Evolutionary conservation across 1,140 invertebrate genomes (phyloP), one percentile per base, ranked within the genome.

Genomic region (Nymphalis io): DNA sequence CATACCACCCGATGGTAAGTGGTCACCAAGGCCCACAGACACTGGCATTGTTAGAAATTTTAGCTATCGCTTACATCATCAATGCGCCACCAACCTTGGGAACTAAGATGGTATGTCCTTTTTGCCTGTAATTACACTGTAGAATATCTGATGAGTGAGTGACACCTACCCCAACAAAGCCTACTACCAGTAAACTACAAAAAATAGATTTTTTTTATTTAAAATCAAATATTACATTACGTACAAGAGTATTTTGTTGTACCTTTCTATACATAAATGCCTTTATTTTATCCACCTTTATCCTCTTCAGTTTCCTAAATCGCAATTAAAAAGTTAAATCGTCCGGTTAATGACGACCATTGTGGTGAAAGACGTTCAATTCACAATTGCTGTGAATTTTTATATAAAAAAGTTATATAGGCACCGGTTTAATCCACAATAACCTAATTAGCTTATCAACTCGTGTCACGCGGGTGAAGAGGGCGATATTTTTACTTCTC

Each of bases 241-340:
- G 1, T 33, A 33, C 27, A 33, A 33, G 27, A 33, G 6, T 33
- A 33, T 33, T 33, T 8, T 8, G 10, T 8, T 33, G 27, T 79
- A 80, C 74, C 67, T 75, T 79, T 53, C 16, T 3, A 71, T 68
- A 81, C 74, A 84, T 83, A 81, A 81, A 87, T 82, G 78, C 67
- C 70, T 55, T 60, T 65, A 73, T 70, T 58, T 65, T 79, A 75
- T 77, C 77, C 78, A 78, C 82, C 80, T 80, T 85, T 84, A 79
- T 18, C 73, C 76, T 81, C 79, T 85, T 78, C 68, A 81, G 73
- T 82, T 83, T 82, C 82, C 87, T 84, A 85, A 89, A 82, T 87
- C 82, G 79, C 78, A 88, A 90, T 88, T 88, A 82, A 84, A 85
- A 90, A 88, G 83, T 87, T 88, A 88, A 88, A 88, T 88, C 85